Evolutionary conservation across 2,888 invertebrate genomes (phyloP).

Genomic region (Lepidocyrtinus sp.): DNA sequence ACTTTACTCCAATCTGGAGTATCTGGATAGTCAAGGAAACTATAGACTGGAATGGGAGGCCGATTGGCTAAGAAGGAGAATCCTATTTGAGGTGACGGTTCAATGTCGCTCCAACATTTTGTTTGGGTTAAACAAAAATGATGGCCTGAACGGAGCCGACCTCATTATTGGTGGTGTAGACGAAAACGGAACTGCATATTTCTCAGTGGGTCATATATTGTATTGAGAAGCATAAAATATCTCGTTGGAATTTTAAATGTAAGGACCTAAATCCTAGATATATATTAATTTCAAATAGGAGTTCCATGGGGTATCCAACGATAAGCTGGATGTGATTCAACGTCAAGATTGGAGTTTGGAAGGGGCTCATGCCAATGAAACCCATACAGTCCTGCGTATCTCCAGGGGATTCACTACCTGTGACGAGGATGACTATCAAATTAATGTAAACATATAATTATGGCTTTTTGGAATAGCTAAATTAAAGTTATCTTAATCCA

Average conservation of each 20-base stretch:
- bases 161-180: slow-evolving; percentile 25
- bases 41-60: slow-evolving; percentile 17
- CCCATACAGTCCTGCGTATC: slow-evolving; percentile 16
- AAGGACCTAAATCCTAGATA: background rate
- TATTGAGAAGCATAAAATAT: no score
- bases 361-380: background rate
- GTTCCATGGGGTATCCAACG: background rate
- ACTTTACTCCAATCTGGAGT: no score
- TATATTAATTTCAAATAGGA: background rate
- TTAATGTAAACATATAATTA: slow-evolving; percentile 22
- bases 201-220: no score
- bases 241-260: background rate
- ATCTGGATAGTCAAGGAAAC: background rate
- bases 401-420: slow-evolving; percentile 26
- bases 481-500: no score
- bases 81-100: slow-evolving; percentile 9
- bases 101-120: background rate
- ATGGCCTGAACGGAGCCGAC: slow-evolving; percentile 16
- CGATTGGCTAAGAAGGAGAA: background rate
- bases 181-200: slow-evolving; percentile 9
- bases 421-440: slow-evolving; percentile 21
- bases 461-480: no score
- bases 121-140: slow-evolving; percentile 15
- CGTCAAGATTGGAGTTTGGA: slow-evolving; percentile 3
- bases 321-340: background rate